Percentiles rank a stretch among this genome's conserved stretches.
Conservation (phyloP, 30 jellyfish, hydroid and myxozoan genomes). For the Pelagia noctiluca region DNA sequence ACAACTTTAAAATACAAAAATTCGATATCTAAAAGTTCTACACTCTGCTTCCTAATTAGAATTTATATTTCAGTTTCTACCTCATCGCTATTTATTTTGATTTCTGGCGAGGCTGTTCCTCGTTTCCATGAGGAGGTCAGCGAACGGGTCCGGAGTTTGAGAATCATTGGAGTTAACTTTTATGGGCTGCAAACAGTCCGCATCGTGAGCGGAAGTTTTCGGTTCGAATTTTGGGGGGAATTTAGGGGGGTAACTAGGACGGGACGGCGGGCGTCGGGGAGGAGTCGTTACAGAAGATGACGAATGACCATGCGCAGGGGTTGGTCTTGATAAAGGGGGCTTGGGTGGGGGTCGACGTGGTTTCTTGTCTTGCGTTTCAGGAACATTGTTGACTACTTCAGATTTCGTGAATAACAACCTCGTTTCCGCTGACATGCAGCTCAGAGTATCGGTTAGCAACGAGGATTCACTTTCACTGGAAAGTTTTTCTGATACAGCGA, state of each 20-base stretch:
- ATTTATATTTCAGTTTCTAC: too few species aligned
- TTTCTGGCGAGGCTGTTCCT: neutral
- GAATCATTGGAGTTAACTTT: neutral
- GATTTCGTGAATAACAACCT: slow-evolving; percentile 37
- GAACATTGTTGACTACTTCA: neutral
- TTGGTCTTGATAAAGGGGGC: slow-evolving; percentile 42
- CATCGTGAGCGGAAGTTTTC: too few species aligned
- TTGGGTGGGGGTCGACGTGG: slow-evolving; percentile 67
- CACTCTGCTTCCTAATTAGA: too few species aligned
- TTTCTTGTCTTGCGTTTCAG: slow-evolving; percentile 28
- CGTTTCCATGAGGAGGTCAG: slow-evolving; percentile 6
- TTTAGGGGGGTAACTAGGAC: neutral
- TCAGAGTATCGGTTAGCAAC: slow-evolving; percentile 38
- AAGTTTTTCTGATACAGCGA: neutral
- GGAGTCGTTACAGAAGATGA: slow-evolving; percentile 9
- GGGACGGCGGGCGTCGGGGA: slow-evolving; percentile 5
- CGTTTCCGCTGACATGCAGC: slow-evolving; percentile 61
- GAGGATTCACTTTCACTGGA: slow-evolving; percentile 18
- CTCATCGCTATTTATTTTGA: neutral
- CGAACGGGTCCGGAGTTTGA: neutral
- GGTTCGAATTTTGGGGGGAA: too few species aligned
- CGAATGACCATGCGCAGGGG: slow-evolving; percentile 16
- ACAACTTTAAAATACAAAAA: too few species aligned
- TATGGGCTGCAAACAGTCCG: neutral
- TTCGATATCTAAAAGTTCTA: too few species aligned